Evolutionary conservation across 64 coral and sea anemone species (phyloP).

Genomic region (Anthopleura sola): DNA sequence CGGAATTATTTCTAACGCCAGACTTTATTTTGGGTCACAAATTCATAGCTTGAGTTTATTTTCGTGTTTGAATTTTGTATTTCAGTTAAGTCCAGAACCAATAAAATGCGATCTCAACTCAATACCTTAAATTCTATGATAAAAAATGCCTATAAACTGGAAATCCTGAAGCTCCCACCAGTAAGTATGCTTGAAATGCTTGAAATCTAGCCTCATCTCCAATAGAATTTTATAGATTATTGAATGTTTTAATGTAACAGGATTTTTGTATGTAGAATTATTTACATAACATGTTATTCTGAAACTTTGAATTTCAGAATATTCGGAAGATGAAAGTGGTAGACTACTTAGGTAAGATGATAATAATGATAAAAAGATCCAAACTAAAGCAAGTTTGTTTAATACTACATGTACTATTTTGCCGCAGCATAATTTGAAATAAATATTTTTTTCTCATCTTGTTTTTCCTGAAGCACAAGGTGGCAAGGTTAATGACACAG

Average conservation of each 20-base stretch:
- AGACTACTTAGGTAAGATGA: slow-evolving; percentile 39
- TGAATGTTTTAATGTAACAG: too few species aligned
- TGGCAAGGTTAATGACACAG: slow-evolving; percentile 41
- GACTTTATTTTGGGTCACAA: too few species aligned
- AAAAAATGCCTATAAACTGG: slow-evolving; percentile 51
- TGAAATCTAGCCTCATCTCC: too few species aligned
- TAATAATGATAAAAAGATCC: neutral
- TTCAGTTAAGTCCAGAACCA: slow-evolving; percentile 46
- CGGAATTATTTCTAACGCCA: too few species aligned
- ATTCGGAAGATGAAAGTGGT: slow-evolving; percentile 54
- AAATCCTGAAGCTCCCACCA: slow-evolving; percentile 59
- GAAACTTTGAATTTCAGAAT: neutral
- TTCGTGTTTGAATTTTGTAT: neutral
- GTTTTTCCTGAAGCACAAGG: slow-evolving; percentile 30
- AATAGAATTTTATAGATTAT: too few species aligned
- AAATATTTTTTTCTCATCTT: neutral
- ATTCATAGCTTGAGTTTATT: too few species aligned
- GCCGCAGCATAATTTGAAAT: too few species aligned
- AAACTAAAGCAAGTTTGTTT: too few species aligned
- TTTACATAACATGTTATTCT: neutral
- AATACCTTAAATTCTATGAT: slow-evolving; percentile 60
- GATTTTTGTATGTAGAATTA: neutral
- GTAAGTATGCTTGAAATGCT: slow-evolving; percentile 20
- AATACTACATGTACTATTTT: too few species aligned
- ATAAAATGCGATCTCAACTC: slow-evolving; percentile 46